Conservation (phyloP, 2,113 vertebrate species). For the Ailuropoda melanoleuca region DNA sequence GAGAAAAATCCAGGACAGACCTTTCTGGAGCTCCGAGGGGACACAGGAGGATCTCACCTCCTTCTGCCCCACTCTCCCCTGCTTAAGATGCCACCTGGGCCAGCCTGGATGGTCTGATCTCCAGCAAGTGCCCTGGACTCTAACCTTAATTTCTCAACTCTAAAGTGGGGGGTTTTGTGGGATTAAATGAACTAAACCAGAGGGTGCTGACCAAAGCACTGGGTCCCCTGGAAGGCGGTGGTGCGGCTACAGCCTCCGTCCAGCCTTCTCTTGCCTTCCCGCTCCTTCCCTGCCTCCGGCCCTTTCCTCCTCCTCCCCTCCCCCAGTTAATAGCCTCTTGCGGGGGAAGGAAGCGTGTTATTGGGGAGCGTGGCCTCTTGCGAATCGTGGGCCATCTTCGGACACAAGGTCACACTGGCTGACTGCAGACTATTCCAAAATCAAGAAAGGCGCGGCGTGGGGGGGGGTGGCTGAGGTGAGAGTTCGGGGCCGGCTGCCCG, state of each 20-base stretch:
- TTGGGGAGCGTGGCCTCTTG: not conserved
- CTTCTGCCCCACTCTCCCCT: rapidly evolving
- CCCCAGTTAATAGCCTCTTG: rapidly evolving
- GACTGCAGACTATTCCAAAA: not conserved
- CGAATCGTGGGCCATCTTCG: rapidly evolving
- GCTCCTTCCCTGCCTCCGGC: too few species aligned
- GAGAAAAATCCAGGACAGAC: not conserved
- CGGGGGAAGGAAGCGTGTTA: rapidly evolving
- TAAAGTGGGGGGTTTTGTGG: not conserved
- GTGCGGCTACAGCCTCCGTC: rapidly evolving
- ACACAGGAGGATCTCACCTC: not conserved
- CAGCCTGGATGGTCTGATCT: not conserved
- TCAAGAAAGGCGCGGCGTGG: not conserved
- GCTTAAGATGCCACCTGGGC: not conserved
- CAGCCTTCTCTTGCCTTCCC: not conserved
- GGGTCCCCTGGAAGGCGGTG: rapidly evolving
- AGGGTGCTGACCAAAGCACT: not conserved
- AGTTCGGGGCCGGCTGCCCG: rapidly evolving
- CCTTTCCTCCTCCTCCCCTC: not conserved
- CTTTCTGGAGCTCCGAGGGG: too few species aligned
- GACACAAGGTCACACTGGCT: not conserved
- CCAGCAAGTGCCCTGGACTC: not conserved
- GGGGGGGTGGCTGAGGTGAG: rapidly evolving
- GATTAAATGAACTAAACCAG: not conserved
- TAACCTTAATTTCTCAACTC: not conserved